Evolutionary conservation across 2,797 vertebrate species (phyloP), one percentile per base, ranked within the genome.

Genomic region (Acanthurus lineatus): DNA sequence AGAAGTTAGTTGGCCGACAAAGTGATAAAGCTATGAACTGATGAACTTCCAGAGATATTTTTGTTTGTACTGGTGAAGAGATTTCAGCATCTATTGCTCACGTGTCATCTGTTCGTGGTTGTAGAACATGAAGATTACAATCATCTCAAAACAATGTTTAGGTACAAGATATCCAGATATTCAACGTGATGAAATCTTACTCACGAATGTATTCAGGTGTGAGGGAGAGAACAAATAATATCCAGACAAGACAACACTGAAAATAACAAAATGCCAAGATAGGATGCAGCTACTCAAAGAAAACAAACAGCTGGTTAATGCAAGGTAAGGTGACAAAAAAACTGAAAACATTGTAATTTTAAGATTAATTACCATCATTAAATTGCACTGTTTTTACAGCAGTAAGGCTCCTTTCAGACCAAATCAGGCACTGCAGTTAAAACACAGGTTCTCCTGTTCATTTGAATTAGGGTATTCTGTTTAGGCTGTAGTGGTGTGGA

Each of bases 381-480:
- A 85, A 88, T 79, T 69, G 83, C 83, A 68, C 58, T 45, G 51
- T 82, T 83, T 89, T 71, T 85, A 90, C 85, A 89, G 87, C 83
- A 79, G 67, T 81, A 89, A 83, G 82, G 40, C 40, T 11, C 40
- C 40, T 11, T 42, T 42, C 40, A 42, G 40, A 42, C 40, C 40
- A 42, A 42, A 42, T 42, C 40, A 42, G 40, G 40, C 40, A 2
- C 40, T 10, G 40, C 8, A 42, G 40, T 11, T 2, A 42, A 42
- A 42, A 42, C 3, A 32, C 28, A 32, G 5, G 28, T 32, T 32
- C 25, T 32, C 28, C 28, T 32, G 28, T 32, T 32, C 28, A 32
- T 32, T 32, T 3, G 28, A 32, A 32, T 32, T 4, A 4, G 28
- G 28, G 2, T 32, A 32, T 32, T 32, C 28, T 4, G 3, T 32